Conservation (phyloP, 2,888 invertebrate genomes). For the Phasia obesa region DNA sequence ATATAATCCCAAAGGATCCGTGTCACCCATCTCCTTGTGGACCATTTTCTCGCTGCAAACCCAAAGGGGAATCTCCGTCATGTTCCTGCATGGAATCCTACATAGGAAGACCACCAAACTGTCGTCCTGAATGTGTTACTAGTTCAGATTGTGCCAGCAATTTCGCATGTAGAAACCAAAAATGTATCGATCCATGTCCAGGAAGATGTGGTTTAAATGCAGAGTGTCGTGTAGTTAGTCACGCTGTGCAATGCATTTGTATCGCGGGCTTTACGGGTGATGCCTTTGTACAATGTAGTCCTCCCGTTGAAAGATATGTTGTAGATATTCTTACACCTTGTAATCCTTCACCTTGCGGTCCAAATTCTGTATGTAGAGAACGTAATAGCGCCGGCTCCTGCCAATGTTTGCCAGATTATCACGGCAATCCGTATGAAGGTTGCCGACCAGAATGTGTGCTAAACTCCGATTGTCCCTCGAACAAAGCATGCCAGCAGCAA, state of each 20-base stretch:
- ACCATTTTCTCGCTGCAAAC: constrained; percentile 89
- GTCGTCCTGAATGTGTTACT: constrained; percentile 90
- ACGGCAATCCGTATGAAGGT: constrained; percentile 90
- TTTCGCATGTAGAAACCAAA: constrained; percentile 89
- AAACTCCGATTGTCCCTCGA: constrained; percentile 88
- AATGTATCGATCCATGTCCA: constrained; percentile 89
- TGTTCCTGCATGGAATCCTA: constrained; percentile 89
- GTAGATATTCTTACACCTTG: constrained; percentile 85
- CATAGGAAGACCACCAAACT: constrained; percentile 88
- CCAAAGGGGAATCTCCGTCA: constrained; percentile 86
- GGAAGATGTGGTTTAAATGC: constrained; percentile 88
- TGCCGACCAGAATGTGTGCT: constrained; percentile 89
- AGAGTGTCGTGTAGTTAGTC: constrained; percentile 89
- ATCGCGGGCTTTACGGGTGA: constrained; percentile 87
- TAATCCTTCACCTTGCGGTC: constrained; percentile 86
- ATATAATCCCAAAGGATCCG: constrained; percentile 84
- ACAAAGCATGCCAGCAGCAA: constrained; percentile 87
- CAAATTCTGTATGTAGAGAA: constrained; percentile 89
- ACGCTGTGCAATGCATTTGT: constrained; percentile 89
- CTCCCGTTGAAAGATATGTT: constrained; percentile 78
- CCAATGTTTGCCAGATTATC: constrained; percentile 87
- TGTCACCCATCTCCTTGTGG: constrained; percentile 92
- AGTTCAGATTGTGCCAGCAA: constrained; percentile 89
- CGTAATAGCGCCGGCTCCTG: constrained; percentile 87
- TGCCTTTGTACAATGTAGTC: constrained; percentile 88